Conservation (phyloP, 1,140 invertebrate genomes). For the Drosophila willistoni region DNA sequence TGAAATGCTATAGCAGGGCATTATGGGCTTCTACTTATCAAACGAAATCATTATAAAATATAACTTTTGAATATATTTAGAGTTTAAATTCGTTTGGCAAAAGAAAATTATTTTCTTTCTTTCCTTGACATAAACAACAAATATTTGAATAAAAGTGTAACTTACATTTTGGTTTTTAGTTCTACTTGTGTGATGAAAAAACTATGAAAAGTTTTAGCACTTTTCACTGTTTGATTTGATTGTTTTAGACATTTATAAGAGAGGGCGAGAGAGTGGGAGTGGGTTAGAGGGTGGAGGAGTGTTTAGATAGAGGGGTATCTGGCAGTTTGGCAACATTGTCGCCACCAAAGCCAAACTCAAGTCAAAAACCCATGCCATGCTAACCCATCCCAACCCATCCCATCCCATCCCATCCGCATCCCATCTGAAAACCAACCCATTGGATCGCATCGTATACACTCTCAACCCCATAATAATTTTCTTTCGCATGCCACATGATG, state of each 20-base stretch:
- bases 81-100: too few relatives aligned
- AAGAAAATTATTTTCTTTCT: too few relatives aligned
- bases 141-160: too few relatives aligned
- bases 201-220: too few relatives aligned
- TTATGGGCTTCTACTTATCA: neutral
- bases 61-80: too few relatives aligned
- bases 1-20: neutral
- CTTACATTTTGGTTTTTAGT: too few relatives aligned
- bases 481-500: conserved; percentile 46
- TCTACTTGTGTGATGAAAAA: too few relatives aligned
- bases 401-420: neutral
- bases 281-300: too few relatives aligned
- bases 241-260: neutral
- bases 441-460: neutral
- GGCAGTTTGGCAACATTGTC: conserved; percentile 2
- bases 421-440: neutral
- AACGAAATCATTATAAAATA: too few relatives aligned
- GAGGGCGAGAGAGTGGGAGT: neutral
- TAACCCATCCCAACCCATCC: neutral
- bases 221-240: too few relatives aligned
- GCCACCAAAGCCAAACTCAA: neutral
- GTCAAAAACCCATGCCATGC: too few relatives aligned
- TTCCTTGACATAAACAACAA: too few relatives aligned
- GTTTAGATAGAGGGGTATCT: neutral
- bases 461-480: conserved; percentile 34